Evolutionary conservation across 2,888 invertebrate species (phyloP).

Genomic region (Anarsia innoxiella): DNA sequence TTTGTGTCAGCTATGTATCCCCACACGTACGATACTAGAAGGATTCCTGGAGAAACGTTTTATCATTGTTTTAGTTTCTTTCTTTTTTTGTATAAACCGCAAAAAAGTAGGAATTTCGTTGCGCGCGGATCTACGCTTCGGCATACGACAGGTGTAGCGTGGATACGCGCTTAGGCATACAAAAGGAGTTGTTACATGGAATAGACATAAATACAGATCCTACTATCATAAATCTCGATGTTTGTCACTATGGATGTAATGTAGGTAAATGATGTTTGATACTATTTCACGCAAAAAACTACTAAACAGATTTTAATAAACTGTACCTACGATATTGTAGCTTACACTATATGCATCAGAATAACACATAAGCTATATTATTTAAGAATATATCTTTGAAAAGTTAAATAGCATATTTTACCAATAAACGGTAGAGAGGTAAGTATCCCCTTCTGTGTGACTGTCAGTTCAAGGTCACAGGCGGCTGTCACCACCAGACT

Average conservation of each 20-base stretch:
- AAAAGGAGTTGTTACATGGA: not conserved
- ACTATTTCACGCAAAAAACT: no score
- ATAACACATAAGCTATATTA: not conserved
- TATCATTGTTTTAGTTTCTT: not conserved
- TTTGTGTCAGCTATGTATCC: constrained; percentile 62
- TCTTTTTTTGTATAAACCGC: not conserved
- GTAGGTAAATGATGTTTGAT: no score
- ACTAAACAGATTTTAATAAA: not conserved
- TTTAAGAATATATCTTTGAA: not conserved
- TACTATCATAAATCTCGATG: no score
- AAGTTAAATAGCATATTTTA: constrained; percentile 21
- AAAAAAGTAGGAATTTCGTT: not conserved
- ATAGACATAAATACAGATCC: not conserved
- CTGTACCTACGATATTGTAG: no score
- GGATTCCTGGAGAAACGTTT: constrained; percentile 44
- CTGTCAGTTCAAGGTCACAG: constrained; percentile 70
- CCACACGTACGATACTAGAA: constrained; percentile 62
- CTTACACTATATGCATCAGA: no score
- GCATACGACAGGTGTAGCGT: not conserved
- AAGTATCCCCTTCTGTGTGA: constrained; percentile 72
- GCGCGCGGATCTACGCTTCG: not conserved
- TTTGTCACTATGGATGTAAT: no score
- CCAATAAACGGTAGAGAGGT: constrained; percentile 75
- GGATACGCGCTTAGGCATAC: not conserved
- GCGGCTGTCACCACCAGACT: constrained; percentile 73